These are phyloP conservation scores for Drosophila sp. DNA, from an alignment of 1,140 invertebrate species.

Conservation along the genomic window DNA sequence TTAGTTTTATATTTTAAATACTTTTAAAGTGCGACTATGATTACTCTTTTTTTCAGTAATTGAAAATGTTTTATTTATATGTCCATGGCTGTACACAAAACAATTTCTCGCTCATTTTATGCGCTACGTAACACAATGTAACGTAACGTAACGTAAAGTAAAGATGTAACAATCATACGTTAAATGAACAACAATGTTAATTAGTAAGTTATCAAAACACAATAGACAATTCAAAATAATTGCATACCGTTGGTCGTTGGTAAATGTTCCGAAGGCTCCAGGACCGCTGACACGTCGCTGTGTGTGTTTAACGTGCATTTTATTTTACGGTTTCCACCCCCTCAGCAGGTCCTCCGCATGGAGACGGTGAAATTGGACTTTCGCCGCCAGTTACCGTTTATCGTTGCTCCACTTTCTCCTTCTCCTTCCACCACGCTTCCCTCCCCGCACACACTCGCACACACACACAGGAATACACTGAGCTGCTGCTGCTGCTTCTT, in stretches of 20 bases:
- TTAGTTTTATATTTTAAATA: too few relatives aligned
- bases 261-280: conserved; percentile 84
- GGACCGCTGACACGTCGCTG: conserved; percentile 84
- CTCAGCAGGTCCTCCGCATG: conserved; percentile 55
- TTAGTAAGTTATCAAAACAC: conserved; percentile 25
- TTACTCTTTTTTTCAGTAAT: too few relatives aligned
- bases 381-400: conserved; percentile 15
- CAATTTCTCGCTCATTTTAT: neutral
- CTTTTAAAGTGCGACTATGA: too few relatives aligned
- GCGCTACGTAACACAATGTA: conserved; percentile 5
- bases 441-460: conserved; percentile 4
- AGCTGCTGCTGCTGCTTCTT: conserved; percentile 26
- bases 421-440: conserved; percentile 10
- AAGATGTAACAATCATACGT: conserved; percentile 24
- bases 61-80: too few relatives aligned
- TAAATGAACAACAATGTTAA: conserved; percentile 50
- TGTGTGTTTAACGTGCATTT: conserved; percentile 84
- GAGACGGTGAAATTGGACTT: conserved; percentile 45
- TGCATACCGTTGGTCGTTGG: conserved; percentile 83
- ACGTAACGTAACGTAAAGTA: conserved; percentile 12
- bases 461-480: conserved; percentile 11
- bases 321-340: conserved; percentile 38
- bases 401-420: conserved; percentile 3
- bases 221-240: conserved; percentile 41
- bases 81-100: too few relatives aligned